Percentiles rank a stretch among this genome's conserved stretches.
phyloP scores from a whole-genome alignment of 2,797 vertebrate species.

The Bufotes viridis region DNA sequence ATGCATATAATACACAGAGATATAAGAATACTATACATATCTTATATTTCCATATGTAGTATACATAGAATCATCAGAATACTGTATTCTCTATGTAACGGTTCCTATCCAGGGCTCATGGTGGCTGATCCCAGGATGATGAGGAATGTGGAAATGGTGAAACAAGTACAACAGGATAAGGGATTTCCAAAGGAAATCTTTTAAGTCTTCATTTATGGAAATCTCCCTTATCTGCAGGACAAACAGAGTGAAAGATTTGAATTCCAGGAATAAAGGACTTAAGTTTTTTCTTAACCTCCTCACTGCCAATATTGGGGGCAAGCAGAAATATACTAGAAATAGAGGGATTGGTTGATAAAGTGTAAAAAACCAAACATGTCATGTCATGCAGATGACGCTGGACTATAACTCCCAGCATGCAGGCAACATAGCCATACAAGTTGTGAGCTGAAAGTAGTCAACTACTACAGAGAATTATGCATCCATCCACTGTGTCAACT shows the following conservation, averaged over 20 bases:
- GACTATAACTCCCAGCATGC: conserved; percentile 9
- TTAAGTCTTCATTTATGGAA: conserved; percentile 63
- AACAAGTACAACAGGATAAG: conserved; percentile 56
- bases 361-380: background rate
- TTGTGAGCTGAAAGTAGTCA: background rate
- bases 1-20: too few relatives aligned
- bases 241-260: conserved; percentile 44
- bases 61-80: background rate
- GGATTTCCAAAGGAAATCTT: conserved; percentile 62
- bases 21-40: background rate
- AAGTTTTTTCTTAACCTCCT: conserved; percentile 34
- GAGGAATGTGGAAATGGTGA: conserved; percentile 48
- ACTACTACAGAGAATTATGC: background rate
- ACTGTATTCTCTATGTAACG: background rate
- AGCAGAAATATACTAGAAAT: background rate
- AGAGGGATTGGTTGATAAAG: background rate
- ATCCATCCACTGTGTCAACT: background rate
- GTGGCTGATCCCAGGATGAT: conserved; percentile 28
- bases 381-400: background rate
- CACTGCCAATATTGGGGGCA: background rate
- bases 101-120: background rate
- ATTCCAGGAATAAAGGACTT: conserved; percentile 50
- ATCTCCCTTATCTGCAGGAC: conserved; percentile 57
- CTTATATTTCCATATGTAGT: background rate
- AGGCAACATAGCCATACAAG: background rate